Base-by-base conservation (phyloP, 2,888 invertebrate genomes). In the Lymantria monacha region DNA sequence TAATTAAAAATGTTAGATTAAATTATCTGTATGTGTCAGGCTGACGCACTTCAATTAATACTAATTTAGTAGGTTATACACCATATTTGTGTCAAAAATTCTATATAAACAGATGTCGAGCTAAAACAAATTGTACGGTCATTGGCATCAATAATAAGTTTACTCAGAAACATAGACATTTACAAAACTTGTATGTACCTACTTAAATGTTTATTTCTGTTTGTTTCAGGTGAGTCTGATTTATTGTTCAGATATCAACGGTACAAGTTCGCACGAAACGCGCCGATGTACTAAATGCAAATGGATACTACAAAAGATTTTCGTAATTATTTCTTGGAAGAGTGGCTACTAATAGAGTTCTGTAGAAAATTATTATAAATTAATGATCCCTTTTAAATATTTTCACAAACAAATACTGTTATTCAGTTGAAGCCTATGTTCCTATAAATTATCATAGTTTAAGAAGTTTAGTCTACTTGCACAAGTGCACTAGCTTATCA, bases 211-310 rank as follows among this genome's bases (percentile, higher is more conserved):
- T 66, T 3, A 40, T 61, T 65, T 74, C 61, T 7, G 30, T 62
- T 81, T 80, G 74, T 87, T 89, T 67, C 87, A 89, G 89, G 89
- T 89, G 72, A 88, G 89, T 87, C 56, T 59, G 48, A 57, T 49
- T 52, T 59, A 49, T 60, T 53, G 44, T 43, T 38, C 40, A 9
- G 51, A 46, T 54, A 22, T 37, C 42, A 37, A 22, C 30, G 30
- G 42, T 46, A 47, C 22, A 59, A 65, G 71, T 75, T 66, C 61
- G 72, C 68, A 57, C n/a, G n/a, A 15, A 14, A 13, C 7, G 22
- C 30, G 11, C 9, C n/a, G 44, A 13, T 8, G 22, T 30, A 10
- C 30, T 30, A 42, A 2, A 8, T 33, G 33, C n/a, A n/a, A 22
- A 22, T 22, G 22, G 22, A 22, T 22, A 3, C 22, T 22, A 22